These are phyloP conservation scores for Brachionus sp. DNA, from an alignment of 1,140 invertebrate genomes.

Conservation along the genomic window DNA sequence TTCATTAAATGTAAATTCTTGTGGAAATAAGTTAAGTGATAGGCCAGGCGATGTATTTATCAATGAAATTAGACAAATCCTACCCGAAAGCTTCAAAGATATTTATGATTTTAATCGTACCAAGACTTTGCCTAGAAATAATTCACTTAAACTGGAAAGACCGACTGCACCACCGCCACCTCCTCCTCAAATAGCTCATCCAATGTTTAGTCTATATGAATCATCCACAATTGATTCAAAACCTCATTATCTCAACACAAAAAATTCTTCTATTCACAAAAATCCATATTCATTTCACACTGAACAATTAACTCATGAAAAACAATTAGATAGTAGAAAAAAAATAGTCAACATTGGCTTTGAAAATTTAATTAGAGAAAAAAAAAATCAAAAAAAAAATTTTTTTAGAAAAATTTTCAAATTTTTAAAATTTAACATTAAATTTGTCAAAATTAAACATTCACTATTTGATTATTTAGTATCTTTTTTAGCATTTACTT, in stretches of 20 bases:
- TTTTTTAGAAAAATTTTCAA: not conserved
- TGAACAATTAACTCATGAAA: not conserved
- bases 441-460: not conserved
- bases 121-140: not conserved
- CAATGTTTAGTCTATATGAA: not conserved
- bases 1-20: not conserved
- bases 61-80: not conserved
- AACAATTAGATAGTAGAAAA: not conserved
- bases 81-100: not conserved
- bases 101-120: not conserved
- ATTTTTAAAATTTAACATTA: not conserved
- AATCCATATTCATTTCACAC: not conserved
- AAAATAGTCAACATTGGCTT: not conserved
- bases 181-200: not conserved
- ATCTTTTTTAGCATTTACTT: not conserved
- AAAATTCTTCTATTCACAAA: not conserved
- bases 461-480: not conserved
- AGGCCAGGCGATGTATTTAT: not conserved
- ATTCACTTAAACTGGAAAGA: not conserved
- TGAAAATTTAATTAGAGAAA: not conserved
- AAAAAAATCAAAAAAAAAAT: not conserved
- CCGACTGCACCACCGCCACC: slow-evolving; percentile 30
- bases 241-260: not conserved
- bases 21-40: not conserved
- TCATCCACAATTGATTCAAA: not conserved